A percentile compares a stretch with the other conserved stretches of the same genome.
Evolutionary conservation across 2,888 invertebrate genomes (phyloP).

Genomic region (Chrysolina oricalcia): DNA sequence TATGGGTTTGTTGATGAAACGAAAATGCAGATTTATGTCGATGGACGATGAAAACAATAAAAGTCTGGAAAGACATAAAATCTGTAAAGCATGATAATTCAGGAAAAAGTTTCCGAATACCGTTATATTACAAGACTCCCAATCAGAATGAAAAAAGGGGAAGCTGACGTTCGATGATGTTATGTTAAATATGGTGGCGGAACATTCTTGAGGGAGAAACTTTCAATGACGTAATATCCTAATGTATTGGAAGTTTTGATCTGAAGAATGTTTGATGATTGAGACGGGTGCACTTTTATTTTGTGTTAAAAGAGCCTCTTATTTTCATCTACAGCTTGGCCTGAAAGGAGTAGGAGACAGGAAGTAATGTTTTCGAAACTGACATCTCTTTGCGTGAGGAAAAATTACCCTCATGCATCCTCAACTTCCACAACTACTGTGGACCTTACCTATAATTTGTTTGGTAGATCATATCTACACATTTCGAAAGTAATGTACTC

Average conservation of each 20-base stretch:
- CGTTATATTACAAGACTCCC: constrained; percentile 29
- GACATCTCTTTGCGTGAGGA: too few relatives aligned
- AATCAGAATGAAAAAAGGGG: constrained; percentile 34
- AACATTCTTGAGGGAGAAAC: not conserved
- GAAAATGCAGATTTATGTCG: constrained; percentile 26
- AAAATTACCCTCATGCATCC: too few relatives aligned
- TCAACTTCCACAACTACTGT: too few relatives aligned
- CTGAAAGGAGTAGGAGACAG: too few relatives aligned
- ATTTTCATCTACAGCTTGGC: too few relatives aligned
- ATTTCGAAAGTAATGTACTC: too few relatives aligned
- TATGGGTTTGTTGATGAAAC: constrained; percentile 27
- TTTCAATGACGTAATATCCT: not conserved
- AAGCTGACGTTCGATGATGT: constrained; percentile 23
- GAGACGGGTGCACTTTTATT: too few relatives aligned
- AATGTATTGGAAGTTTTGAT: not conserved
- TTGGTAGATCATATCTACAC: too few relatives aligned
- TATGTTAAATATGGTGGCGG: constrained; percentile 10
- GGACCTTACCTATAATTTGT: too few relatives aligned
- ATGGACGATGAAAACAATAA: constrained; percentile 31
- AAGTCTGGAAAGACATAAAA: constrained; percentile 32
- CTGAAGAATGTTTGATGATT: not conserved
- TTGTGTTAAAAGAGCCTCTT: too few relatives aligned
- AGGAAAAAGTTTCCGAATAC: constrained; percentile 36
- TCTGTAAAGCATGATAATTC: constrained; percentile 34
- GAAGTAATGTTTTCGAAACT: too few relatives aligned